Conservation (phyloP, 2,113 vertebrate genomes). For the Hepsetus odoe region DNA sequence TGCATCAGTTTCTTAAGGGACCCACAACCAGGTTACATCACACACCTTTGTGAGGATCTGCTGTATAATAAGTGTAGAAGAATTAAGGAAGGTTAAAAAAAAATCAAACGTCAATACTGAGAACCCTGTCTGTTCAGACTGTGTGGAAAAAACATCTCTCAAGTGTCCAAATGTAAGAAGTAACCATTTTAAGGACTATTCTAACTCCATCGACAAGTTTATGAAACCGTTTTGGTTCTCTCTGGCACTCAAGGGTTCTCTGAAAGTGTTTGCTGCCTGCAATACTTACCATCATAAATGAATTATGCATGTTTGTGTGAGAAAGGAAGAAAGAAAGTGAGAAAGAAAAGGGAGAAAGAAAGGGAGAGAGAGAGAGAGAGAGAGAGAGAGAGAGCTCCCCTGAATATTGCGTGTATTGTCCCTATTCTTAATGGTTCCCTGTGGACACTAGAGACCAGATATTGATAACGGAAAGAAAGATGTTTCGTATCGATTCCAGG, state of each 20-base stretch:
- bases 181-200: not conserved
- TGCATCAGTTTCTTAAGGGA: no score
- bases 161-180: not conserved
- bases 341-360: not conserved
- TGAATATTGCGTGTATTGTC: constrained; percentile 14
- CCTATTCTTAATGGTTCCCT: not conserved
- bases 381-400: not conserved
- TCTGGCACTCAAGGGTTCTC: constrained; percentile 18
- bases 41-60: no score
- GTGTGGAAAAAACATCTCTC: not conserved
- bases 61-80: no score
- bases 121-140: not conserved
- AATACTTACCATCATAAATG: constrained; percentile 14
- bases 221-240: constrained; percentile 21
- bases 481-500: not conserved
- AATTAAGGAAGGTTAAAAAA: no score
- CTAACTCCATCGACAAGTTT: not conserved
- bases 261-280: constrained; percentile 22
- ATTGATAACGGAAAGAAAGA: constrained; percentile 3
- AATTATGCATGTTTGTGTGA: constrained; percentile 9
- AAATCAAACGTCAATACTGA: not conserved
- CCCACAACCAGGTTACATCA: no score
- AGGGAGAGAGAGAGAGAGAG: not conserved
- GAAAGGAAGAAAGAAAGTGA: not conserved
- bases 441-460: not conserved